A percentile compares a stretch with the other conserved stretches of the same genome.
These are phyloP conservation scores for Rachycentron canadum DNA, from an alignment of 2,797 vertebrate genomes.

Conservation along the genomic window DNA sequence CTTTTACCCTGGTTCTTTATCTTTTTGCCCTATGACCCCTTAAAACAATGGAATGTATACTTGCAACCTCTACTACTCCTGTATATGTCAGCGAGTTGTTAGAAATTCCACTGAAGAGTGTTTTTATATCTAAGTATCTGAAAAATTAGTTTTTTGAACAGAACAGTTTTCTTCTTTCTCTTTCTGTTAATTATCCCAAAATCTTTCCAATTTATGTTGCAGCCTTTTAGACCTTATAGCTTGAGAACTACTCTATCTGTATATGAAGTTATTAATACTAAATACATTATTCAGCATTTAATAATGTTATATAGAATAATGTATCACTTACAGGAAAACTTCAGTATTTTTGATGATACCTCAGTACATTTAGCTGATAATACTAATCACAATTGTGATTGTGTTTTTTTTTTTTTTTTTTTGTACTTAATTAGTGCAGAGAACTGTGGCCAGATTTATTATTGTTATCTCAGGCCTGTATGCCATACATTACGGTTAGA, in stretches of 20 bases:
- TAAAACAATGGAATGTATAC: not conserved
- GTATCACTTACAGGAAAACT: not conserved
- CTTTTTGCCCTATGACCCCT: not conserved
- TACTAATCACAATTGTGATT: too few relatives aligned
- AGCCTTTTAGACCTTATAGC: not conserved
- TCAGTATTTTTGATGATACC: too few relatives aligned
- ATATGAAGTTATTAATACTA: not conserved
- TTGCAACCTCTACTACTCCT: not conserved
- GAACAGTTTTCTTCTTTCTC: not conserved
- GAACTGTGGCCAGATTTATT: conserved; percentile 29
- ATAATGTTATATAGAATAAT: not conserved
- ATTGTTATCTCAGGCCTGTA: conserved; percentile 26
- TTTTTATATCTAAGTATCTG: not conserved
- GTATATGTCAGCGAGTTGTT: not conserved
- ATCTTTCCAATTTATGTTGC: not conserved
- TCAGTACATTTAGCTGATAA: not conserved
- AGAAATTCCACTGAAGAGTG: not conserved
- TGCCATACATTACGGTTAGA: conserved; percentile 31
- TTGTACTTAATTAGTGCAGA: conserved; percentile 8
- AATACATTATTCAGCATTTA: not conserved
- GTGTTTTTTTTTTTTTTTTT: not conserved
- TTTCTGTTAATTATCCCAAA: not conserved
- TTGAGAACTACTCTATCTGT: not conserved
- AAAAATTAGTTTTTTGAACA: not conserved
- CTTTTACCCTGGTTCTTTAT: not conserved